Conservation (phyloP, 1,140 invertebrate species). For the Pteromalus puparum region DNA sequence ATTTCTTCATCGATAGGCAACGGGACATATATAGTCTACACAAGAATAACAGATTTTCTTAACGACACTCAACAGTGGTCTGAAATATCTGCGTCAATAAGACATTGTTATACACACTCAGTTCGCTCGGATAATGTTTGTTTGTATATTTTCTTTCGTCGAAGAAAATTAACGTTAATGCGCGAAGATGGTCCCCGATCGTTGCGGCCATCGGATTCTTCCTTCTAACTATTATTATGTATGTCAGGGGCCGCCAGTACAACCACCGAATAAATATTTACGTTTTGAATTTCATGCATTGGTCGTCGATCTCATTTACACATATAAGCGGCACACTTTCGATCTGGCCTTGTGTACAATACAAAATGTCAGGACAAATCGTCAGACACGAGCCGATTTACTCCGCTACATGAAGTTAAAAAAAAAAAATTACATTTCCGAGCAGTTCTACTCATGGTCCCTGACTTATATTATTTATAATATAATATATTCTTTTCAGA, state of each 20-base stretch:
- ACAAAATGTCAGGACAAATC: neutral
- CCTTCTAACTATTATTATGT: conserved; percentile 13
- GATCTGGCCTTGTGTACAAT: conserved; percentile 9
- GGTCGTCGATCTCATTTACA: neutral
- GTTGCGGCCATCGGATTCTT: conserved; percentile 8
- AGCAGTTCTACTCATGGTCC: conserved; percentile 8
- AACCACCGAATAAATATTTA: conserved; percentile 13
- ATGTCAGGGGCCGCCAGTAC: conserved; percentile 11
- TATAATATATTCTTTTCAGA: conserved; percentile 2
- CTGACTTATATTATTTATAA: conserved; percentile 3
- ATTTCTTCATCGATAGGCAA: conserved; percentile 45
- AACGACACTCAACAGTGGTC: conserved; percentile 29
- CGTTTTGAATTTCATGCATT: conserved; percentile 3
- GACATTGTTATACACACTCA: conserved; percentile 7
- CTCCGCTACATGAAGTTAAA: neutral
- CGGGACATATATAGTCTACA: conserved; percentile 37
- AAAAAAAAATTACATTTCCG: neutral
- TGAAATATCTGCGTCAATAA: conserved; percentile 39
- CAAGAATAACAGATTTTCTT: conserved; percentile 39
- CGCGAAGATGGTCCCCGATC: conserved; percentile 20
- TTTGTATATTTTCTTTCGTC: neutral
- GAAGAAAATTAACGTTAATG: conserved; percentile 12
- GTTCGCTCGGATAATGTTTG: conserved; percentile 16
- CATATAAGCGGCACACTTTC: neutral
- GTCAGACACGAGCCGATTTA: conserved; percentile 16